These are phyloP conservation scores for Paedocypris micromegethes DNA, from an alignment of 2,797 vertebrate genomes.

Conservation along the genomic window DNA sequence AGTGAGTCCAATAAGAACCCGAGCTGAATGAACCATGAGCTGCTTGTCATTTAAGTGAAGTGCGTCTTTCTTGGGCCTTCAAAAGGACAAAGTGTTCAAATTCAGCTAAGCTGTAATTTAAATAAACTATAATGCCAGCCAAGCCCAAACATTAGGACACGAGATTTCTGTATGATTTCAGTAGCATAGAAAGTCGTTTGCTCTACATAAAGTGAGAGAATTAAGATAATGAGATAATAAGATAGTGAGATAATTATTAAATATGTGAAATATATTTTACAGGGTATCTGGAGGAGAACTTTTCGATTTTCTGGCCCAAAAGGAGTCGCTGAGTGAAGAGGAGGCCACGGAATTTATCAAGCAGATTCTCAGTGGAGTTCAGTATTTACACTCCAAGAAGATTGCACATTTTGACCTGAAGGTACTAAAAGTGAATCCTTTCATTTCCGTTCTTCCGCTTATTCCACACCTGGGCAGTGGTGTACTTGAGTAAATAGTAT, in stretches of 20 bases:
- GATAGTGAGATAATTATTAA: too few species aligned
- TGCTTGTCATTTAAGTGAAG: constrained; percentile 12
- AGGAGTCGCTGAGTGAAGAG: constrained; percentile 93
- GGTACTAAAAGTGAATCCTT: constrained; percentile 60
- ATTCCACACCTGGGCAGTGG: too few species aligned
- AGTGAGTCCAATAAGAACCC: constrained; percentile 42
- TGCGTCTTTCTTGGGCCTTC: not conserved
- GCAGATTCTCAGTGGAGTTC: constrained; percentile 91
- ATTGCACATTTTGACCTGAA: constrained; percentile 96
- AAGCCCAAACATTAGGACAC: too few species aligned
- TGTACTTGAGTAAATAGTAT: too few species aligned
- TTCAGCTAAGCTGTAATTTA: not conserved
- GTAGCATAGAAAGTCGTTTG: too few species aligned
- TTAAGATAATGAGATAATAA: too few species aligned
- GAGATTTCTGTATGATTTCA: too few species aligned
- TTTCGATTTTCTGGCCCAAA: constrained; percentile 90
- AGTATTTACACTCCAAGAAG: constrained; percentile 87
- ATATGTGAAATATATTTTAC: constrained; percentile 7
- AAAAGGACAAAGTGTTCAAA: not conserved
- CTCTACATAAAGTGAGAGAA: too few species aligned
- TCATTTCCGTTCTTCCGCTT: too few species aligned
- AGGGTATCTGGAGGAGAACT: constrained; percentile 90
- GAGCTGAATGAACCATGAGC: constrained; percentile 23
- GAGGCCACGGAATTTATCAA: constrained; percentile 96
- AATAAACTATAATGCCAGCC: not conserved